Base-by-base conservation (phyloP, 2,888 invertebrate species). In the Torymus tubicola region DNA sequence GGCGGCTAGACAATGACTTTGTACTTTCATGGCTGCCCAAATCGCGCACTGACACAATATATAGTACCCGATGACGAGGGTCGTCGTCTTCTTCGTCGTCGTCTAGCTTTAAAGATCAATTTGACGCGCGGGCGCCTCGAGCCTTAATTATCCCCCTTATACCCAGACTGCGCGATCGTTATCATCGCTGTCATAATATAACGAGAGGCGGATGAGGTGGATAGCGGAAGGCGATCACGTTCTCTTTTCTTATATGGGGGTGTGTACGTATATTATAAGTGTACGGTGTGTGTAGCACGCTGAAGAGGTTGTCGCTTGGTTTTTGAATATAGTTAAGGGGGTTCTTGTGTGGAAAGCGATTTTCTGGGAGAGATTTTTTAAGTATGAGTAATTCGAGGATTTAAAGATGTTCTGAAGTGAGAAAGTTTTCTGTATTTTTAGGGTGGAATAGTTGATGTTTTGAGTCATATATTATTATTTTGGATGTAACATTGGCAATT, bases 91-190 rank as follows among this genome's bases (percentile, higher is more conserved):
- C 24, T n/a, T n/a, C n/a, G 31, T 31, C 31, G 31, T 31, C 31
- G 64, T 67, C 74, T 74, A 70, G 70, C 70, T 70, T 74, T 80
- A 75, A 70, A 70, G 52, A 70, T 80, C 64, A 70, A 70, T 80
- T 75, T 70, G 65, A 74, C 70, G n/a, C 52, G 31, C 21, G 42
- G 31, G 14, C 24, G n/a, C 12, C 67, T 18, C 64, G 13, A 73
- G 50, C 53, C 31, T 55, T 76, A 76, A 76, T 76, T 64, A 75
- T 72, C 18, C 16, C 12, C 18, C n/a, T 72, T 53, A 18, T 11
- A 12, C 16, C 4, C 31, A 2, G 31, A 0, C 31, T 4, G 31
- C 31, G 31, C 31, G 58, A 79, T 69, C 63, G 57, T 79, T 64
- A 74, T 79, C 58, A 18, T 55, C 31, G 31, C 31, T 64, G 55